phyloP scores from a whole-genome alignment of 2,113 vertebrate genomes.

The Rhombomys opimus region DNA sequence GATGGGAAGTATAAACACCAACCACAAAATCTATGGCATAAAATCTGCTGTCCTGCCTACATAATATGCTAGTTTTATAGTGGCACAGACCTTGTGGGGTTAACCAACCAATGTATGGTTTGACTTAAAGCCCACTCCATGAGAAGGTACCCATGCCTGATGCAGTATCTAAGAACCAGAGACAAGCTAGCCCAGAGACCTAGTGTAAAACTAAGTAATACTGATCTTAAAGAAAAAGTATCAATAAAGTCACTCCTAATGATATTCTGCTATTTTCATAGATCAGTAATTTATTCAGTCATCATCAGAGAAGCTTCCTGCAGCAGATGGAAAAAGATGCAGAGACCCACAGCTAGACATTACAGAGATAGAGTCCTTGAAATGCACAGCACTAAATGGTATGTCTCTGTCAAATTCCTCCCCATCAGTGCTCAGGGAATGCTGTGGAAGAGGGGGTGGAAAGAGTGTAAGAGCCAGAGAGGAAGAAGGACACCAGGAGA shows the following conservation, averaged over 20 bases:
- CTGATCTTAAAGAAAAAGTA: neutral
- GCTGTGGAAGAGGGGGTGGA: neutral
- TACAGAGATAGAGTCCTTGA: neutral
- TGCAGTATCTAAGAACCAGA: neutral
- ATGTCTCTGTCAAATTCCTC: neutral
- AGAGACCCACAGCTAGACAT: neutral
- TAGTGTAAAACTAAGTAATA: neutral
- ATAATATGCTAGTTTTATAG: neutral
- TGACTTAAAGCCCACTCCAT: neutral
- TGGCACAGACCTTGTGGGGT: neutral
- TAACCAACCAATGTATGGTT: neutral
- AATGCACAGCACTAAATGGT: neutral
- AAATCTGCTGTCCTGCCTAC: neutral
- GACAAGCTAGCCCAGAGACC: neutral
- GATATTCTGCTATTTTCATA: neutral
- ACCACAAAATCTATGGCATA: neutral
- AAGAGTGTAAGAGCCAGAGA: neutral
- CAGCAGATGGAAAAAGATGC: neutral
- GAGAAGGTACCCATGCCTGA: neutral
- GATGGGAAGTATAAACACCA: neutral
- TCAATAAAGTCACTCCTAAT: neutral
- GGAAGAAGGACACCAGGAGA: neutral
- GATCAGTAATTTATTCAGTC: neutral
- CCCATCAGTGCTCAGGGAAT: neutral
- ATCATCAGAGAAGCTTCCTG: neutral